Base-by-base conservation (phyloP, 1,140 invertebrate species). In the Drosophila tsacasi region DNA sequence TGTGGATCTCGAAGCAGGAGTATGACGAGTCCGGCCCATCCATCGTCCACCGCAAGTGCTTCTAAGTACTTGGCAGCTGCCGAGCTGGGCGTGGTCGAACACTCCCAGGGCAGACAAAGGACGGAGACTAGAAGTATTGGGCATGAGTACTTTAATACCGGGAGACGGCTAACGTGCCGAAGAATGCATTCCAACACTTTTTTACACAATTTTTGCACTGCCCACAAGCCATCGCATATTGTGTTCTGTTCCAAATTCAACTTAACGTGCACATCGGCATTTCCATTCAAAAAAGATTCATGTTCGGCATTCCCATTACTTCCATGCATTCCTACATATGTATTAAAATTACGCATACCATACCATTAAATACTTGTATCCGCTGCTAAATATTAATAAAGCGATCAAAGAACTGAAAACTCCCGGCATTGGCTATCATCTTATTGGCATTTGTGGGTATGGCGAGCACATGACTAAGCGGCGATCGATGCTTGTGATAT, bases 1-100 rank as follows among this genome's bases (percentile, higher is more conserved):
- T 97, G 97, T 98, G 98, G 98, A 98, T 98, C 94, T 97, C 96
- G 85, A 98, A 98, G 93, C 97, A 98, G 93, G 97, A 98, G 93
- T 98, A 98, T 93, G 97, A 98, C 94, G 97, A 98, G 93, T 97
- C 97, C 82, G 97, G 97, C 72, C 97, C 97, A 83, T 96, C 96
- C 92, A 98, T 98, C 93, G 97, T 98, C 81, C 97, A 98, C 95
- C 96, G 97, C 94, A 98, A 98, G 94, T 98, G 97, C 95, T 98
- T 98, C 95, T 98, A 98, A 97, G 87, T 59, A 37, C 47, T 30
- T 49, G 21, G 12, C 10, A 23, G 58, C 32, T 57, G 55, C 68
- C 49, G 58, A 25, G 58, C 58, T 72, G 84, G 81, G 94, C 77
- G 81, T 89, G 84, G 83, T 59, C 94, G 27, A 47, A 52, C 44